Percentiles rank a stretch among this genome's conserved stretches.
Evolutionary conservation across 2,797 vertebrate genomes (phyloP).

Genomic region (Dendrocincla tyrannina): DNA sequence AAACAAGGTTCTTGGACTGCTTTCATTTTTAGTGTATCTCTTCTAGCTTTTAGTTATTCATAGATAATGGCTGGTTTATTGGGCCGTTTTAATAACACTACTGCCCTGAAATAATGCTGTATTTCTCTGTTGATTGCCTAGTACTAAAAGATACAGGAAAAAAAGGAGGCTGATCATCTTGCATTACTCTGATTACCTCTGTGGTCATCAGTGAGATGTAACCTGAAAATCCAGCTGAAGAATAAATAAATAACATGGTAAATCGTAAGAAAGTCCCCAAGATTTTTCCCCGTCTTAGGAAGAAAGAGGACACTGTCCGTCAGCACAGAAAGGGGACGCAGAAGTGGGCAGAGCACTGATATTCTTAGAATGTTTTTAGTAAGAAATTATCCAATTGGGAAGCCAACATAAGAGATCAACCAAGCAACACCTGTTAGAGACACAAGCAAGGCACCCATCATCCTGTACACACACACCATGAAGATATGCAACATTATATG

Average conservation of each 20-base stretch:
- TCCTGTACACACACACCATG: fast-evolving
- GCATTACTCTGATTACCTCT: background rate
- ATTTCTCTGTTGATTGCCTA: background rate
- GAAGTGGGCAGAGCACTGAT: background rate
- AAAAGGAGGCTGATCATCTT: background rate
- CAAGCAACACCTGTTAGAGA: background rate
- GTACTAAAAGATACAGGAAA: background rate
- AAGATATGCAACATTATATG: background rate
- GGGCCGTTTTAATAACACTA: background rate
- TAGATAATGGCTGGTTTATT: background rate
- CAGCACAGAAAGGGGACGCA: background rate
- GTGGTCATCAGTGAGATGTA: background rate
- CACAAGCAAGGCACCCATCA: background rate
- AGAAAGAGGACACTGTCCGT: background rate
- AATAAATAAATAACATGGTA: background rate
- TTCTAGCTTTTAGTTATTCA: background rate
- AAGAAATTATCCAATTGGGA: background rate
- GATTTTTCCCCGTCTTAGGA: background rate
- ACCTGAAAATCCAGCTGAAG: background rate
- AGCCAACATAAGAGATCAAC: background rate
- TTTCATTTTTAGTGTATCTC: background rate
- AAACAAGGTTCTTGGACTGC: background rate
- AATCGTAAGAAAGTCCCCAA: background rate
- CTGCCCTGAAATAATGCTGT: background rate
- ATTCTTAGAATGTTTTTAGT: background rate